These are phyloP conservation scores for Myotis pilosus DNA, from an alignment of 2,797 vertebrate genomes.

Conservation along the genomic window DNA sequence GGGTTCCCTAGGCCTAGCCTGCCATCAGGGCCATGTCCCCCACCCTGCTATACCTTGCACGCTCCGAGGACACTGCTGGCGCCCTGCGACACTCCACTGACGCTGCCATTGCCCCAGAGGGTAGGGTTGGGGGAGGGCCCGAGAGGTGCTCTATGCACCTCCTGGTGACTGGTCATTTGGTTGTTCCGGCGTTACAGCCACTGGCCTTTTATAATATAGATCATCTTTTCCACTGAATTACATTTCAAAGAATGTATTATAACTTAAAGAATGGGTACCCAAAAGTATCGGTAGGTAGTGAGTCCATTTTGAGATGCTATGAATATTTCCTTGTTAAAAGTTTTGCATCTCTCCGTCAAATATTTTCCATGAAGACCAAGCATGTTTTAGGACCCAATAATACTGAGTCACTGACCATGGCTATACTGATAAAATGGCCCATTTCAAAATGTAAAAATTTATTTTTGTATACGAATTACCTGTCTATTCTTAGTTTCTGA, in stretches of 20 bases:
- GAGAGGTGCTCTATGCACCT: too few species aligned
- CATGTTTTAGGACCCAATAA: slow-evolving; percentile 21
- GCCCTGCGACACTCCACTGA: too few species aligned
- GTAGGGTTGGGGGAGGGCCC: too few species aligned
- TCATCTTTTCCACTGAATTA: background rate
- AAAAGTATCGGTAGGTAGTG: background rate
- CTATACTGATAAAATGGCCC: background rate
- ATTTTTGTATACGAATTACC: background rate
- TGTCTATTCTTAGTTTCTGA: slow-evolving; percentile 32
- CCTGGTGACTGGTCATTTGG: too few species aligned
- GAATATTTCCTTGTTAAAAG: background rate
- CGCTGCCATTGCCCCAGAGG: too few species aligned
- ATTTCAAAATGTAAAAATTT: background rate
- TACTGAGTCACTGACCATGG: background rate
- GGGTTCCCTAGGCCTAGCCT: too few species aligned
- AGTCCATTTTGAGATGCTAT: background rate
- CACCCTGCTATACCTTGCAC: too few species aligned
- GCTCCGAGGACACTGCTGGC: too few species aligned
- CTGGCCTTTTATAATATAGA: too few species aligned
- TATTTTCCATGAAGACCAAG: background rate
- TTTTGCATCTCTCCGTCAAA: background rate
- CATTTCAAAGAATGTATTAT: background rate
- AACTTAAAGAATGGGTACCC: background rate
- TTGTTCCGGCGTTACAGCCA: too few species aligned
- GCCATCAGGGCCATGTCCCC: too few species aligned